These are phyloP conservation scores for Matsumyia berberina DNA, from an alignment of 2,888 invertebrate genomes.

Conservation along the genomic window DNA sequence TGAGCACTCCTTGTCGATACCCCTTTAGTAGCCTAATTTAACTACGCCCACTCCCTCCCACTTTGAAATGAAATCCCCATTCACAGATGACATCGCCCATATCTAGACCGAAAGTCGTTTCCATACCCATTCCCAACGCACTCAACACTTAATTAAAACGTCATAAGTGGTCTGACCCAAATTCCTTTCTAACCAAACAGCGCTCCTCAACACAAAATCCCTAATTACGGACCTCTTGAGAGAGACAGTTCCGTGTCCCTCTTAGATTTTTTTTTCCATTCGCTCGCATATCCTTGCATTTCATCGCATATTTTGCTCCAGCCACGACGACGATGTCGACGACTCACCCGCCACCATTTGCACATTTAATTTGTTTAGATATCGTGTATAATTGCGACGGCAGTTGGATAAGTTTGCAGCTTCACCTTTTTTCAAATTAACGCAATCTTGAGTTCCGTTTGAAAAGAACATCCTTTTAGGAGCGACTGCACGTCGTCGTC, in stretches of 20 bases:
- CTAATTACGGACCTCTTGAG: conserved; percentile 70
- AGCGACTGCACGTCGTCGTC: conserved; percentile 13
- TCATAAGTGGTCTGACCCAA: conserved; percentile 72
- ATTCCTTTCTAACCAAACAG: conserved; percentile 29
- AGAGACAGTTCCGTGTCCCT: conserved; percentile 53
- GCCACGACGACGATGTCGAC: not conserved
- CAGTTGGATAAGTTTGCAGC: conserved; percentile 51
- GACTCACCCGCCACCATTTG: conserved; percentile 34
- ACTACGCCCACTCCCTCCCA: too few relatives aligned
- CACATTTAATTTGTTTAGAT: conserved; percentile 71
- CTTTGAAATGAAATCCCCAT: too few relatives aligned
- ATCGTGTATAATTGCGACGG: conserved; percentile 48
- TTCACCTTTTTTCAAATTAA: conserved; percentile 67
- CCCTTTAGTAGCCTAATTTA: too few relatives aligned
- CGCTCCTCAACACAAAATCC: conserved; percentile 56
- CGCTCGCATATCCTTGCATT: conserved; percentile 10
- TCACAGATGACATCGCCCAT: not conserved
- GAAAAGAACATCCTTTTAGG: conserved; percentile 53
- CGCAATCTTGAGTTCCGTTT: conserved; percentile 65
- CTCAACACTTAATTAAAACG: conserved; percentile 65
- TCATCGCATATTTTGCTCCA: not conserved
- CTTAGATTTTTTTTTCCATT: not conserved
- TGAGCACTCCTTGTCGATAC: too few relatives aligned
- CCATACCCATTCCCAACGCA: conserved; percentile 11
- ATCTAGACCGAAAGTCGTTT: conserved; percentile 13